Evolutionary conservation across 2,888 invertebrate species (phyloP).

Genomic region (Disparrhopalites patrizii): DNA sequence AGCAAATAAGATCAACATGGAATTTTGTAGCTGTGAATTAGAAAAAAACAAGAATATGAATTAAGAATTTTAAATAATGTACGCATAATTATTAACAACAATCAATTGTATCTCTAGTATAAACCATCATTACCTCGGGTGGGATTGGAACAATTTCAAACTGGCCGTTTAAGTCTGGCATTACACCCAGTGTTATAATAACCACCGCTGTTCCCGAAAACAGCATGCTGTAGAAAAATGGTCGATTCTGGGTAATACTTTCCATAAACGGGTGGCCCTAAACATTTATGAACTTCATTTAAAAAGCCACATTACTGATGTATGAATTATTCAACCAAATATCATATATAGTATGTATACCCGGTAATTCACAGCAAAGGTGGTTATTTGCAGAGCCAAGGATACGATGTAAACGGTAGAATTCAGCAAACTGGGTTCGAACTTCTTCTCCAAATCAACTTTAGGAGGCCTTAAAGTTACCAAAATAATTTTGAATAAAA

Average conservation of each 20-base stretch:
- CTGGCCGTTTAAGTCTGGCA: constrained; percentile 79
- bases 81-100: too few relatives aligned
- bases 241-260: constrained; percentile 84
- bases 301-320: background rate
- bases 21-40: constrained; percentile 91
- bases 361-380: constrained; percentile 98
- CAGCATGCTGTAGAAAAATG: constrained; percentile 84
- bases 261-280: constrained; percentile 99
- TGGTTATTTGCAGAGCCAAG: constrained; percentile 93
- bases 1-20: constrained; percentile 74
- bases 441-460: constrained; percentile 75
- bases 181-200: constrained; percentile 73
- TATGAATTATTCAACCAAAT: background rate
- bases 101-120: background rate
- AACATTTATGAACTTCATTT: constrained; percentile 29
- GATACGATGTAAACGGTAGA: constrained; percentile 98
- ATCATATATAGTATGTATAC: constrained; percentile 56
- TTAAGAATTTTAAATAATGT: constrained; percentile 1
- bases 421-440: constrained; percentile 90
- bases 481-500: background rate
- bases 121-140: constrained; percentile 64
- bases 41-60: constrained; percentile 52
- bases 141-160: constrained; percentile 97
- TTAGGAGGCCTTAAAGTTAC: constrained; percentile 51
- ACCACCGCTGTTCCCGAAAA: constrained; percentile 78